Evolutionary conservation across 2,113 vertebrate species (phyloP), one percentile per base, ranked within the genome.

Genomic region (Rhinichthys klamathensis): DNA sequence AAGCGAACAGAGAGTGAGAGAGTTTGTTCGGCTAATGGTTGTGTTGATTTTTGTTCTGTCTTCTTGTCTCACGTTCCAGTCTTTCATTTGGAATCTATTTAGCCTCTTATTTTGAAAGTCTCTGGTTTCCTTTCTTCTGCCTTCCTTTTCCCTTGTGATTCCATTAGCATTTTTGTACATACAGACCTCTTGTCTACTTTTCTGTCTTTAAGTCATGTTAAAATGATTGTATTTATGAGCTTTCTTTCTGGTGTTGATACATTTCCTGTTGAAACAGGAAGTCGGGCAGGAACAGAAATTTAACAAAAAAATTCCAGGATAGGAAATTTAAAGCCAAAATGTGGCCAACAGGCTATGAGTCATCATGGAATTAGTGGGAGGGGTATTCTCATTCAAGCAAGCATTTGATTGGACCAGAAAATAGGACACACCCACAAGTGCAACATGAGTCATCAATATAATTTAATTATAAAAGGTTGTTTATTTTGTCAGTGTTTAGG

Each of bases 41-140:
- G 65, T 35, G 65, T 69, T 67, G 65, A 67, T 67, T 18, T 67
- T 67, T 67, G 63, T 67, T 67, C 30, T 35, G 63, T 67, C 65
- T 35, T 16, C 16, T 18, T 35, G 65, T 35, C 61, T 63, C 25
- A 6, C 25, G n/a, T 61, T 61, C 54, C 60, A 61, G 11, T 63
- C 65, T 67, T 67, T 35, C 11, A 35, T 35, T 35, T 35, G 3
- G 30, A 18, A 35, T 67, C 32, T 21, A 67, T 67, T 67, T 21
- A 67, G 63, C 2, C 63, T 32, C 12, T 67, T 67, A 18, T 67
- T 67, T 18, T 32, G 27, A 65, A 65, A 65, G 61, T 16, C 25
- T 18, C 61, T 63, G 3, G 13, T 18, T 32, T 63, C 27, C 25
- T 65, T 30, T 32, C 7, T 63, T 27, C 4, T 63, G 3, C 60